Evolutionary conservation across 2,888 invertebrate species (phyloP), one percentile per base, ranked within the genome.

Genomic region (Plebejus argus): DNA sequence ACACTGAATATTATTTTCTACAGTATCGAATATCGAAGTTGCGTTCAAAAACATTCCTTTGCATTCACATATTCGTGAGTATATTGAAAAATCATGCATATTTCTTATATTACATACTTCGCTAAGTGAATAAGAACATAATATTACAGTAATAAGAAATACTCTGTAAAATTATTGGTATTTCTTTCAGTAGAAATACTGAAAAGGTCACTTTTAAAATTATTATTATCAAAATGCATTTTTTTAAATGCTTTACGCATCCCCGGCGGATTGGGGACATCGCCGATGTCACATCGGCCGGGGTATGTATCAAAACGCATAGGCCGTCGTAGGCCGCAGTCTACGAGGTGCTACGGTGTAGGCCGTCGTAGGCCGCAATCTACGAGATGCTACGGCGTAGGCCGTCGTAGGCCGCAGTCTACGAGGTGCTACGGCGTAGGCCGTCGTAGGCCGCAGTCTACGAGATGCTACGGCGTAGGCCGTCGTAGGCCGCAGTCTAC

Each of bases 1-100:
- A 85, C 86, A 87, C 86, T 86, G 83, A 87, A 91, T 89, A 87
- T 88, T 87, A 87, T 89, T 84, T 77, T 85, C 82, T 83, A 81
- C 81, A 78, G 81, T 81, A 80, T 74, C 74, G 49, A 78, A 81
- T 82, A 80, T 74, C 74, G 49, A 28, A 28, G 74, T 53, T 72
- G 77, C 28, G 72, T 72, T 74, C 74, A 53, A 74, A 74, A 74
- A 74, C 53, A 74, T 74, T 74, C 74, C 74, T 74, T 28, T 74
- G 74, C 74, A 74, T 74, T 74, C 49, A 20, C 74, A 53, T 74
- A 18, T 74, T 74, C 49, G 28, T 18, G 15, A 23, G 72, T 74
- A 74, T 53, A 74, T 74, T 74, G 74, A 74, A 74, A 74, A 23
- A 53, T 74, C 28, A 49, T 72, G 39, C 72, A 20, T 20, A 72